These are phyloP conservation scores for Gadus macrocephalus DNA, from an alignment of 2,113 vertebrate genomes.

Conservation along the genomic window DNA sequence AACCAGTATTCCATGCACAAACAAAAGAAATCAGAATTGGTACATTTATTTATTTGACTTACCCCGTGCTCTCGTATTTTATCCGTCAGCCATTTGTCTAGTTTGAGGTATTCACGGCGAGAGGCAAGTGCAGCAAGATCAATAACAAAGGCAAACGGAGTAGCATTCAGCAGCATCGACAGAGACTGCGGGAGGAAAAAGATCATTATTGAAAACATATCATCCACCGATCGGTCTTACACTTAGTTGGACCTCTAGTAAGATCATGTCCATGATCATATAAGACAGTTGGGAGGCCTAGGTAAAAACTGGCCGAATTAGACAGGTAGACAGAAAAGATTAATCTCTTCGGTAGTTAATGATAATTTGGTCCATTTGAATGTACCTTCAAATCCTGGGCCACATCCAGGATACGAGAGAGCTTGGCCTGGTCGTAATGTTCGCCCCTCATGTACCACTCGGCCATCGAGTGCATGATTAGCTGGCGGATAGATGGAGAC, in stretches of 20 bases:
- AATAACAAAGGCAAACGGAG: constrained; percentile 99
- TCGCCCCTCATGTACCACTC: constrained; percentile 99
- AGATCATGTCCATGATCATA: too few relatives aligned
- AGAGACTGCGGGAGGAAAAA: constrained; percentile 78
- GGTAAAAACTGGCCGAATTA: background rate
- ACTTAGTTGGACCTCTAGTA: too few relatives aligned
- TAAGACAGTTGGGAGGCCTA: too few relatives aligned
- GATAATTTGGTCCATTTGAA: background rate
- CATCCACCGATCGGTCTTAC: too few relatives aligned
- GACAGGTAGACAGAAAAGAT: too few relatives aligned
- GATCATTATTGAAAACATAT: too few relatives aligned
- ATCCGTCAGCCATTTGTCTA: constrained; percentile 99
- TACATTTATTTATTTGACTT: constrained; percentile 44
- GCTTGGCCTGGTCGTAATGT: constrained; percentile 96
- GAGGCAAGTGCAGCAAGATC: constrained; percentile 99
- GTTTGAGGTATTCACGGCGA: constrained; percentile 99
- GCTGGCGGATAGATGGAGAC: constrained; percentile 97
- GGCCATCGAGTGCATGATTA: constrained; percentile 99
- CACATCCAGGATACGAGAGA: constrained; percentile 97
- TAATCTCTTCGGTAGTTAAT: background rate
- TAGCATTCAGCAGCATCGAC: constrained; percentile 99
- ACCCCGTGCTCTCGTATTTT: constrained; percentile 99
- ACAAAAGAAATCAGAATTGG: too few relatives aligned
- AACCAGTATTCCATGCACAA: too few relatives aligned
- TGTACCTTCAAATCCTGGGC: constrained; percentile 98